phyloP scores from a whole-genome alignment of 1,140 invertebrate genomes.

The Nomia melanderi region DNA sequence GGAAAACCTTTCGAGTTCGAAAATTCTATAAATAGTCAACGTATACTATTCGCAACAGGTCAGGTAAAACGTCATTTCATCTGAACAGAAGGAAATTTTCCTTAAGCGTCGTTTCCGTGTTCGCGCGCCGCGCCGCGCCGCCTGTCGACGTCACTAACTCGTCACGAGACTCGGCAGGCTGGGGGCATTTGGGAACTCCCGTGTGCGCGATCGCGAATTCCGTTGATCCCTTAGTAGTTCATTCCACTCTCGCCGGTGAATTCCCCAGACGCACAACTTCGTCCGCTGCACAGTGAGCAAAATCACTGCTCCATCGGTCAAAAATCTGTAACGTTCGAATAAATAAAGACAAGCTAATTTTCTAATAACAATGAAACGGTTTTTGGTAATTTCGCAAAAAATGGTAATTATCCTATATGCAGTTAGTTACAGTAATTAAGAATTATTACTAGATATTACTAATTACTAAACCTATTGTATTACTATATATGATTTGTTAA shows the following conservation, averaged over 20 bases:
- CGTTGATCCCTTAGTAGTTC: slow-evolving; percentile 15
- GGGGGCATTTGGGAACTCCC: slow-evolving; percentile 45
- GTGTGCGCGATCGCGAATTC: slow-evolving; percentile 13
- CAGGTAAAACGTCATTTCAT: not conserved
- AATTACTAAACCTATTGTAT: no score
- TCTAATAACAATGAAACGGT: no score
- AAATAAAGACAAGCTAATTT: no score
- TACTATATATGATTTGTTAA: no score
- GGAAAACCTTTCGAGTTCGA: not conserved
- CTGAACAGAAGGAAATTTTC: slow-evolving; percentile 36
- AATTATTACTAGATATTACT: no score
- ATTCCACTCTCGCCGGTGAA: slow-evolving; percentile 38
- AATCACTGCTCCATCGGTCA: no score
- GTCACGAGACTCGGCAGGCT: slow-evolving; percentile 15
- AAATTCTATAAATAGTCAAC: slow-evolving; percentile 19
- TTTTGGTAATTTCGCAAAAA: no score
- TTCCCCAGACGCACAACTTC: slow-evolving; percentile 36
- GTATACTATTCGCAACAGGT: not conserved
- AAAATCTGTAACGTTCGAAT: no score
- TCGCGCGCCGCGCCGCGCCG: not conserved
- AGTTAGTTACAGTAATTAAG: no score
- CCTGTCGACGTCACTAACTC: slow-evolving; percentile 41
- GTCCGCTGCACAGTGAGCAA: no score
- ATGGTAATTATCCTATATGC: no score
- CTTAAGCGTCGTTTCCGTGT: slow-evolving; percentile 9